phyloP scores from a whole-genome alignment of 2,888 invertebrate species.

The Iphiclides podalirius region DNA sequence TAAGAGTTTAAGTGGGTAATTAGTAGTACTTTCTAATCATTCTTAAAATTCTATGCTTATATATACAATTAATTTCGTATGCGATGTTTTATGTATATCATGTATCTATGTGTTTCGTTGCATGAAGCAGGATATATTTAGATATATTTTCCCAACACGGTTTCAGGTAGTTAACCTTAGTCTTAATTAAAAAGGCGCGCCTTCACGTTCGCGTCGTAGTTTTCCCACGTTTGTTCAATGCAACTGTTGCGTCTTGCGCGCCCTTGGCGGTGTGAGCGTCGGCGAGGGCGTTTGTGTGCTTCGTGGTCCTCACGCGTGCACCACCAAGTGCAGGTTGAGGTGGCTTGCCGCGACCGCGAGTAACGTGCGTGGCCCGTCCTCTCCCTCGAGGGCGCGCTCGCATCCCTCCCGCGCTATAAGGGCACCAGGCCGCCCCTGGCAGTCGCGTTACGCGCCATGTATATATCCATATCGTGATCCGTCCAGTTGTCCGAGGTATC shows the following conservation, averaged over 20 bases:
- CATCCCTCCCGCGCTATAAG: conserved; percentile 79
- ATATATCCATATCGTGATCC: conserved; percentile 97
- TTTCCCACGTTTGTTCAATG: conserved; percentile 26
- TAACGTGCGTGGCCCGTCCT: conserved; percentile 41
- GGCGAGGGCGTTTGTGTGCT: conserved; percentile 32
- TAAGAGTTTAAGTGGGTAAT: conserved; percentile 16
- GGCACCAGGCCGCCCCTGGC: conserved; percentile 92
- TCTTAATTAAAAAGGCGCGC: not conserved
- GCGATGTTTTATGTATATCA: no score
- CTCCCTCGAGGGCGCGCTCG: conserved; percentile 45
- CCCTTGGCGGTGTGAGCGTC: conserved; percentile 28
- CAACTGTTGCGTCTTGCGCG: conserved; percentile 27
- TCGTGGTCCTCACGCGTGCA: conserved; percentile 45
- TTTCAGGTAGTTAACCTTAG: no score
- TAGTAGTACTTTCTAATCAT: no score
- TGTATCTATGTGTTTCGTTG: no score
- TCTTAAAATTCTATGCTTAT: not conserved
- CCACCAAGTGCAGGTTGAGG: conserved; percentile 45
- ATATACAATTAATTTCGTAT: no score
- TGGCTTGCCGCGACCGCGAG: conserved; percentile 42
- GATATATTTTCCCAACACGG: no score
- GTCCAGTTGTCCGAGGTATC: conserved; percentile 96
- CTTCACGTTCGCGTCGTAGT: conserved; percentile 17
- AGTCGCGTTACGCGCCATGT: conserved; percentile 95
- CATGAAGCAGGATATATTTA: no score